Conservation (phyloP, 2,888 invertebrate genomes). For the Alentia gelatinosa region DNA sequence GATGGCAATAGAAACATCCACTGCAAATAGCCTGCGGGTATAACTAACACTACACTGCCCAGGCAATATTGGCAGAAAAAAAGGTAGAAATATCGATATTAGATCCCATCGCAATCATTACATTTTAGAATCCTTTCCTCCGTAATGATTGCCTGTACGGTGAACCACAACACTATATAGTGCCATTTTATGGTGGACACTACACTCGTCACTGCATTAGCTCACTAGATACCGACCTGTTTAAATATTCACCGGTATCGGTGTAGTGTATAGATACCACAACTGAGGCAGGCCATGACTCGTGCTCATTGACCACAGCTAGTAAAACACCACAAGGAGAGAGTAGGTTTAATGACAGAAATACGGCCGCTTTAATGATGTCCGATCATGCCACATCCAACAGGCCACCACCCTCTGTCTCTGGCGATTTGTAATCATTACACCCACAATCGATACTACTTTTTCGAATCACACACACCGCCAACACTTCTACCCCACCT, state of each 20-base stretch:
- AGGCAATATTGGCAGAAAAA: too few relatives aligned
- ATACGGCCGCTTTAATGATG: background rate
- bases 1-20: too few relatives aligned
- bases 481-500: background rate
- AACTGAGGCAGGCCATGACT: background rate
- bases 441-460: background rate
- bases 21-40: too few relatives aligned
- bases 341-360: background rate
- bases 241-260: background rate
- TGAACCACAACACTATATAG: too few relatives aligned
- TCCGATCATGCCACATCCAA: background rate
- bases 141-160: too few relatives aligned
- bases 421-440: background rate
- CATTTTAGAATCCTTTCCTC: too few relatives aligned
- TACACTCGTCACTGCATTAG: background rate
- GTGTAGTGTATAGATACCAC: background rate
- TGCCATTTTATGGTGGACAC: too few relatives aligned
- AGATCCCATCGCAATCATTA: too few relatives aligned
- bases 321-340: background rate
- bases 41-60: too few relatives aligned
- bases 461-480: background rate
- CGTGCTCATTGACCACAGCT: background rate
- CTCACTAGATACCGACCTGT: background rate
- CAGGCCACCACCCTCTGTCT: background rate
- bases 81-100: too few relatives aligned